These are phyloP conservation scores for Alfaro cultratus DNA, from an alignment of 2,797 vertebrate species.

Conservation along the genomic window DNA sequence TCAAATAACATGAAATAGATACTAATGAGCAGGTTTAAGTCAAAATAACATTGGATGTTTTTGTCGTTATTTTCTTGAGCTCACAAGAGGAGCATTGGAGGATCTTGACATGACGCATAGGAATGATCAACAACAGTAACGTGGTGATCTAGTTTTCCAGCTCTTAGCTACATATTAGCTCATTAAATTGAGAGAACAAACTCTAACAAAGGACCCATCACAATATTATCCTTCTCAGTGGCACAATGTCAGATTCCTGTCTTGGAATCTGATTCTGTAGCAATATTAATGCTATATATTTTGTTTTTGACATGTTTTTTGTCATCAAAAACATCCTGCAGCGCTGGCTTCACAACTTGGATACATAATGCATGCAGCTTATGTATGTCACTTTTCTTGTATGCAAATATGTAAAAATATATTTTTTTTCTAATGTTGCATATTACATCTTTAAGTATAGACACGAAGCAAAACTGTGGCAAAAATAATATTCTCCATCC, in stretches of 20 bases:
- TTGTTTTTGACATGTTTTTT: neutral
- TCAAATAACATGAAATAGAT: neutral
- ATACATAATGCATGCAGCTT: neutral
- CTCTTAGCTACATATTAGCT: neutral
- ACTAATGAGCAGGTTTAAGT: neutral
- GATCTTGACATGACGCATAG: neutral
- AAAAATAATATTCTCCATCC: neutral
- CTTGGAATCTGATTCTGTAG: neutral
- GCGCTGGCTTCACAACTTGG: neutral
- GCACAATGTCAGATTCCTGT: neutral
- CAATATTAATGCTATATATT: neutral
- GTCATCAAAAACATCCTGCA: neutral
- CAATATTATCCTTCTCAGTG: neutral
- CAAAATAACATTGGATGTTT: neutral
- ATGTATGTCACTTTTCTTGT: neutral
- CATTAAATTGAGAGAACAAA: neutral
- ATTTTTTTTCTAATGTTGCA: too few species aligned
- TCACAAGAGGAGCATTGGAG: too few species aligned
- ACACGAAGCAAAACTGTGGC: too few species aligned
- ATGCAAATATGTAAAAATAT: too few species aligned
- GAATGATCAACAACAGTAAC: neutral
- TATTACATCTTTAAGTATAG: too few species aligned
- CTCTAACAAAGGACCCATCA: neutral
- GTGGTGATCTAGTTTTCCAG: neutral
- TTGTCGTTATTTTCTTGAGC: neutral